Evolutionary conservation across 2,797 vertebrate species (phyloP).

Genomic region (Pseudomugil gertrudae): DNA sequence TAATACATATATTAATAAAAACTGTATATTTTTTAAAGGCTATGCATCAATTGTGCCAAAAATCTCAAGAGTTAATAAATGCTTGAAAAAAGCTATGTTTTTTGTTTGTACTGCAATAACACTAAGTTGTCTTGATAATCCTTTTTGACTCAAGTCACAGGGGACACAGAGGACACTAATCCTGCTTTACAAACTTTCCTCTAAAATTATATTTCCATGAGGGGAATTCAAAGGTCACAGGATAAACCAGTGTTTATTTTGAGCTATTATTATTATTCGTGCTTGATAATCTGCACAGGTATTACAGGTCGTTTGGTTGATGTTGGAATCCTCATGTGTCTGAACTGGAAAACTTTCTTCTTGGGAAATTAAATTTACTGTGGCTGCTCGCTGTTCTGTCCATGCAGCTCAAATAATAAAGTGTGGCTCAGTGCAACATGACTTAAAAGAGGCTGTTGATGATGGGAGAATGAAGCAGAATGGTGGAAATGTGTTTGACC

Average conservation of each 20-base stretch:
- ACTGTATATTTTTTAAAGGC: neutral
- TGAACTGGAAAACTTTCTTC: slow-evolving; percentile 7
- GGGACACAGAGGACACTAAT: slow-evolving; percentile 3
- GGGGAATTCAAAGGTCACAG: neutral
- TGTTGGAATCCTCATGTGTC: neutral
- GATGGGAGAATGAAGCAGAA: slow-evolving; percentile 25
- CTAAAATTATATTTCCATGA: neutral
- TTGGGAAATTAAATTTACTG: neutral
- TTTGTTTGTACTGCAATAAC: neutral
- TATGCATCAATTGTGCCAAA: neutral
- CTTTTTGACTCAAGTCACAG: neutral
- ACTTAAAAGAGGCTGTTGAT: slow-evolving; percentile 18
- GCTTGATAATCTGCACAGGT: slow-evolving; percentile 20
- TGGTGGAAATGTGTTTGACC: slow-evolving; percentile 60
- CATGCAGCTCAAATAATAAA: neutral
- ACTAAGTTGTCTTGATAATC: neutral
- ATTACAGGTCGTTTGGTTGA: slow-evolving; percentile 21
- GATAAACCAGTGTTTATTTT: neutral
- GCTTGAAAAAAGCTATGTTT: neutral
- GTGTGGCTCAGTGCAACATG: neutral
- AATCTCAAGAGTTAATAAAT: neutral
- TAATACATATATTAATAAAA: neutral
- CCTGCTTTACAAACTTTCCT: neutral
- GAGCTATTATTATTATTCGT: neutral
- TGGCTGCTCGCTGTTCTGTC: neutral